These are phyloP conservation scores for Lamellibrachia luymesi DNA, from an alignment of 1,140 invertebrate species.

Conservation along the genomic window DNA sequence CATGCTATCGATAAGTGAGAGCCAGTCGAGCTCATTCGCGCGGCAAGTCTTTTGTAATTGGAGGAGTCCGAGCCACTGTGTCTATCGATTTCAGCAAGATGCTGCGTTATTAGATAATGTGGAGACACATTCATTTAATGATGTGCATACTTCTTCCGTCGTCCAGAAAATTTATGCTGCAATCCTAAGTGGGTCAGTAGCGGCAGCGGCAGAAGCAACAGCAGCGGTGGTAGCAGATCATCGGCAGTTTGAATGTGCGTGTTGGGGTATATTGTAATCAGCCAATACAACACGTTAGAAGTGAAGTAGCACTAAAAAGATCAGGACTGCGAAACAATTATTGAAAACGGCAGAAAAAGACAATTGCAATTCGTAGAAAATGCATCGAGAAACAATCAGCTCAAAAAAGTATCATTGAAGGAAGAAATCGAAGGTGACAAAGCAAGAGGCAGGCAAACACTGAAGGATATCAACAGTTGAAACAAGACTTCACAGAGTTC, in stretches of 20 bases:
- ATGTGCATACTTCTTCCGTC: not conserved
- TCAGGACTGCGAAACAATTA: not conserved
- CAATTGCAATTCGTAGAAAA: not conserved
- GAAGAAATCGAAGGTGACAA: not conserved
- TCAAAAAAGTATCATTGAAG: not conserved
- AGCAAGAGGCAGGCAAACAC: not conserved
- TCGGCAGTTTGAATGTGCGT: not conserved
- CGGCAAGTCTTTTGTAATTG: not conserved
- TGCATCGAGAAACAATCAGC: not conserved
- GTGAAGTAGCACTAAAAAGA: not conserved
- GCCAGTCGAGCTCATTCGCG: not conserved
- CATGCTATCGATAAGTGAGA: not conserved
- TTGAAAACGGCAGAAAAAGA: not conserved
- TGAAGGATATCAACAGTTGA: not conserved
- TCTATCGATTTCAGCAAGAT: constrained; percentile 5
- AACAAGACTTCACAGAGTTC: not conserved
- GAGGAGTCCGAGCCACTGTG: not conserved
- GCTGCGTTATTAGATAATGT: not conserved
- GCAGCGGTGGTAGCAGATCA: not conserved
- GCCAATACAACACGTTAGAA: not conserved
- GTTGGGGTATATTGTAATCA: not conserved
- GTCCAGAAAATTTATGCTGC: not conserved
- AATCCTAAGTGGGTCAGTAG: not conserved
- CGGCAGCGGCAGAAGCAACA: no score
- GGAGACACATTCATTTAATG: not conserved